These are phyloP conservation scores for Ophioninae sp. DNA, from an alignment of 2,888 invertebrate genomes.

Conservation along the genomic window DNA sequence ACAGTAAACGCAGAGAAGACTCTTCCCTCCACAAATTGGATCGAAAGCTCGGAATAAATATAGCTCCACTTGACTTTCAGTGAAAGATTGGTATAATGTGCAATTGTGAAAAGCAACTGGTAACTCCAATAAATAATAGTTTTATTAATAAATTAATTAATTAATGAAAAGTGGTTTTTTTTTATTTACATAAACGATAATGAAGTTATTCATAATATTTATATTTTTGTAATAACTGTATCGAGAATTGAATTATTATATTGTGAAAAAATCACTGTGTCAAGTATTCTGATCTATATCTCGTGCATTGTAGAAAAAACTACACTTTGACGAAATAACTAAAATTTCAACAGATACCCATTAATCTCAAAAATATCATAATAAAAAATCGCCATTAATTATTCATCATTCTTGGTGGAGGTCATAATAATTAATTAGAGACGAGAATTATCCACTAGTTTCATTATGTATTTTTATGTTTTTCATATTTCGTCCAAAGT, in stretches of 20 bases:
- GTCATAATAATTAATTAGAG: background rate
- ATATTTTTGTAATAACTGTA: too few relatives aligned
- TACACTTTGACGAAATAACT: background rate
- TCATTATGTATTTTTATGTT: background rate
- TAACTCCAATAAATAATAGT: too few relatives aligned
- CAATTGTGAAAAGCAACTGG: background rate
- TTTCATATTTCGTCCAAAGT: background rate
- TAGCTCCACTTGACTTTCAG: background rate
- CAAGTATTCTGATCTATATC: background rate
- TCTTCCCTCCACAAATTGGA: background rate
- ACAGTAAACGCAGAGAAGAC: background rate
- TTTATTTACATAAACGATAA: too few relatives aligned
- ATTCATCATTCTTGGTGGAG: too few relatives aligned
- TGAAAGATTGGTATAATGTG: background rate
- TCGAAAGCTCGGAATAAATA: background rate
- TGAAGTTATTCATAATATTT: too few relatives aligned
- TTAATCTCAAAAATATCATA: background rate
- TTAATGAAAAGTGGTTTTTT: background rate
- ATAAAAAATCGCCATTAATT: too few relatives aligned
- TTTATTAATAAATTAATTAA: background rate
- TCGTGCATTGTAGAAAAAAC: background rate
- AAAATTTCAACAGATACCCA: background rate
- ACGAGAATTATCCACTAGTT: background rate
- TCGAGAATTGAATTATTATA: background rate
- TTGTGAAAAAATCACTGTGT: background rate